Base-by-base conservation (phyloP, 64 coral and sea anemone species). In the Montipora efflorescens region DNA sequence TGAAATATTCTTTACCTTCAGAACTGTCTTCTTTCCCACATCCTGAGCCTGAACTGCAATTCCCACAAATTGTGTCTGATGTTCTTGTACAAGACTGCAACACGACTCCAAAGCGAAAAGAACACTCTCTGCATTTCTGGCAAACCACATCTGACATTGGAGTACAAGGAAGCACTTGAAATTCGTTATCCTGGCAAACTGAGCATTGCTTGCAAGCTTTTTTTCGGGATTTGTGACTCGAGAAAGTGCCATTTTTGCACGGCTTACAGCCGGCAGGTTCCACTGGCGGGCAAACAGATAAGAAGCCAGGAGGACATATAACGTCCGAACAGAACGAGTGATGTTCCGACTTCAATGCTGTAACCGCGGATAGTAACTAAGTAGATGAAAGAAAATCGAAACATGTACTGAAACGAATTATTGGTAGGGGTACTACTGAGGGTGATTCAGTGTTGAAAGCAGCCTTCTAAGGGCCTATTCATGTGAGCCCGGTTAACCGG, bases 11-110 rank as follows among this genome's bases (percentile, higher is more conserved):
- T 8, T 71, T 23, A 71, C 68, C 68, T 71, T 4, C 19, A 23
- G 68, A 5, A 18, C 7, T 19, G 45, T 19, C 3, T 48, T 47
- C 46, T 8, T 78, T 49, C 7, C 49, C 47, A 23, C 82, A 86
- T 21, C 18, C 36, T 86, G 12, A 4, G 44, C 8, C 59, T 36
- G 9, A 19, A 71, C 43, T 5, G 66, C 82, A 86, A 46, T 70
- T 48, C 62, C 67, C 4, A 13, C 82, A 86, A 71, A 86, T 66
- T 21, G 82, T 86, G 5, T 86, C 82, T 49, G 14, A 68, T 72
- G 43, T 86, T 50, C 19, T 51, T n/a, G 46, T 28, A 23, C 82
- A 86, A 23, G 82, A 68, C 46, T 71, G 45, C 0, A 57, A 11
- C 46, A 69, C 16, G 7, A 71, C 43, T 48, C 8, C 64, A 86